phyloP scores from a whole-genome alignment of 1,140 invertebrate species.

The Lasaia peninsularis region DNA sequence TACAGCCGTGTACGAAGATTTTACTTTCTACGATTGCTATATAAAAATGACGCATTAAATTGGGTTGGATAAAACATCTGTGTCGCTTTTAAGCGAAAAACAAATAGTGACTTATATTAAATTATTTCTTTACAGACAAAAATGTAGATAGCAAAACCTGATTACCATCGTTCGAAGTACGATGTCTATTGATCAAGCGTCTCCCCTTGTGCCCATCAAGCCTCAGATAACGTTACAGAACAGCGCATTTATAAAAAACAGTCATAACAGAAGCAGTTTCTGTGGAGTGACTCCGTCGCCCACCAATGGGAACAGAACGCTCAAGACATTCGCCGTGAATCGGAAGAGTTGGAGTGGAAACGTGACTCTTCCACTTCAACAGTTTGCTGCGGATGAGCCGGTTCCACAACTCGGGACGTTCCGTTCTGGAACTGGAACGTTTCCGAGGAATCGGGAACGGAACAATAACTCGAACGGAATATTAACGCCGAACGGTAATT shows the following conservation, averaged over 20 bases:
- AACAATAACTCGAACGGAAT: constrained; percentile 71
- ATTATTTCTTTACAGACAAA: constrained; percentile 68
- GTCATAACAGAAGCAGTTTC: constrained; percentile 72
- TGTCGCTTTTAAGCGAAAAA: constrained; percentile 39
- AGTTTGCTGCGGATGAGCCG: constrained; percentile 57
- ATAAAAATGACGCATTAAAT: constrained; percentile 18
- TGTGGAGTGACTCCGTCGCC: constrained; percentile 66
- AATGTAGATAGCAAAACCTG: constrained; percentile 66
- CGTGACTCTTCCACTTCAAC: constrained; percentile 71
- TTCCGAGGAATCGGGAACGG: constrained; percentile 67
- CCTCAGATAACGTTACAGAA: constrained; percentile 72
- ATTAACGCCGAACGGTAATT: constrained; percentile 76
- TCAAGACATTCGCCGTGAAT: constrained; percentile 72
- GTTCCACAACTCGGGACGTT: constrained; percentile 69
- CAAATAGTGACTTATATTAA: constrained; percentile 14
- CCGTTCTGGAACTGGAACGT: constrained; percentile 68
- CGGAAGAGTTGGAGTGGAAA: constrained; percentile 77
- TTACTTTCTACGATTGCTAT: too few species aligned
- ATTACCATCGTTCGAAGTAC: constrained; percentile 53
- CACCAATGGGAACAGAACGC: constrained; percentile 63
- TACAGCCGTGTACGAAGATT: too few species aligned
- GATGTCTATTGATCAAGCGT: constrained; percentile 76
- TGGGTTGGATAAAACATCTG: constrained; percentile 38
- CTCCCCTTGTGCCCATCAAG: constrained; percentile 74
- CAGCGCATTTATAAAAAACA: constrained; percentile 74